Conservation (phyloP, 1,140 invertebrate species). For the Trissolcus basalis region DNA sequence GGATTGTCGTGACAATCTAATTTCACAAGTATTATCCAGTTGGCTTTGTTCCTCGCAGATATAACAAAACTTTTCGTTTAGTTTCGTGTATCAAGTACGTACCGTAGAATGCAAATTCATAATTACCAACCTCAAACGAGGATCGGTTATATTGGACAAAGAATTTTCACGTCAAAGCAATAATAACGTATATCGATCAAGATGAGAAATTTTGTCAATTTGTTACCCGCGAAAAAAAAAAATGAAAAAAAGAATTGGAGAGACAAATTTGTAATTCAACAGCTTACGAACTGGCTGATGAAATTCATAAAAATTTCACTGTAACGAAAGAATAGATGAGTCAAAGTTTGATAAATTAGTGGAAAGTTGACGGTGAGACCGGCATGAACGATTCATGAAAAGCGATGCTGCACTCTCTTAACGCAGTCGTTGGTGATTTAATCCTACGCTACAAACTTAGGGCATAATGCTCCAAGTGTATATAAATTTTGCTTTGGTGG, state of each 20-base stretch:
- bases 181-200: too few relatives aligned
- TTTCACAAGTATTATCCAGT: slow-evolving; percentile 42
- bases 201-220: too few relatives aligned
- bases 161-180: not conserved
- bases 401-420: not conserved
- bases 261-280: too few relatives aligned
- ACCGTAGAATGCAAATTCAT: slow-evolving; percentile 25
- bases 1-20: slow-evolving; percentile 47
- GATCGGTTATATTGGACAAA: not conserved
- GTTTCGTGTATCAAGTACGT: slow-evolving; percentile 27
- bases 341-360: too few relatives aligned
- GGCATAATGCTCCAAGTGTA: not conserved
- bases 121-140: slow-evolving; percentile 11
- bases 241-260: too few relatives aligned
- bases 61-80: slow-evolving; percentile 37
- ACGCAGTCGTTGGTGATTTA: not conserved
- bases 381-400: too few relatives aligned
- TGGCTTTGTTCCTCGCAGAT: slow-evolving; percentile 24
- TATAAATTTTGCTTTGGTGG: not conserved
- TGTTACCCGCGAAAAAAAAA: too few relatives aligned
- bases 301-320: too few relatives aligned
- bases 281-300: too few relatives aligned
- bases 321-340: too few relatives aligned
- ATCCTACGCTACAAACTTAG: not conserved
- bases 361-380: too few relatives aligned